Evolutionary conservation across 2,888 invertebrate genomes (phyloP), one percentile per base, ranked within the genome.

Genomic region (Mythimna impura): DNA sequence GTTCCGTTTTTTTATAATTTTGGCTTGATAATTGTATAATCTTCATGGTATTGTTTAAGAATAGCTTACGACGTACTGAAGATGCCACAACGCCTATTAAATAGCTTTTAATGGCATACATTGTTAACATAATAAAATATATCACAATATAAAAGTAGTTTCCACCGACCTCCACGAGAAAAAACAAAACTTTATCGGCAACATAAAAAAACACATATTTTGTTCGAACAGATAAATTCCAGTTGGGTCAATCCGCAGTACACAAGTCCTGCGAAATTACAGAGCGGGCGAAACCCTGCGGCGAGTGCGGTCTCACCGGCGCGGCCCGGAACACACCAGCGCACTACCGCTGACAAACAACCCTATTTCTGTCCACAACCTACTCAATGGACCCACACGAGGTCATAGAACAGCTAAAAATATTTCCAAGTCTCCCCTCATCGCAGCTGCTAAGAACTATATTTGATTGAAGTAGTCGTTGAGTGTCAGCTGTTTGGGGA

Each of bases 401-500:
- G 72, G 61, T 58, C 50, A 57, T 52, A 64, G 50, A 22, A 50
- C n/a, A 63, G 62, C 70, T 73, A 69, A 81, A 81, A 71, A 81
- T 81, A 75, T 61, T 66, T 71, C 20, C 43, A n/a, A 43, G 65
- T 74, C n/a, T 54, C 54, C 17, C 12, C 25, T 40, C 9, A 34
- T 47, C 63, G 20, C 62, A 50, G 47, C 76, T 54, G 58, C 71
- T 61, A 64, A 52, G 58, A 50, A 82, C 54, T 72, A 40, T 58
- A 76, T 80, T 78, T 80, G 78, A 82, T 78, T 58, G 57, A 78
- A 66, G 50, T 30, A 58, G 57, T 47, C 47, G 40, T 55, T 36
- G 54, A 64, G 75, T 67, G 57, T 40, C 76, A 76, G 62, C 60
- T 65, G 50, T 70, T 63, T 20, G 62, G 65, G 54, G 17, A 20